Percentiles rank a stretch among this genome's conserved stretches.
Evolutionary conservation across 2,113 vertebrate species (phyloP).

Genomic region (Plestiodon gilberti): DNA sequence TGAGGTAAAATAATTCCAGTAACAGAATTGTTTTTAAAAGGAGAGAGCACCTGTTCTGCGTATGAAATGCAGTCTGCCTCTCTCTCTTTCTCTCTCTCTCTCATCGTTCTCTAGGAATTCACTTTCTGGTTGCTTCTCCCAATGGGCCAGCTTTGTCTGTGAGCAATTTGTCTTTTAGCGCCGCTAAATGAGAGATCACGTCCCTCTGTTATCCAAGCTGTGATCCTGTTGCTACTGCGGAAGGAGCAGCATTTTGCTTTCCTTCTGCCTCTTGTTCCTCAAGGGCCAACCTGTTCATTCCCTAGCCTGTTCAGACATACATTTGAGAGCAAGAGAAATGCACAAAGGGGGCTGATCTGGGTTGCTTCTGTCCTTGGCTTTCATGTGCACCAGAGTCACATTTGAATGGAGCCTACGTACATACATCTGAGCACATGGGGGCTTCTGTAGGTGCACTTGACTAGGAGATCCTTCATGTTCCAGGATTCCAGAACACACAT

Average conservation of each 20-base stretch:
- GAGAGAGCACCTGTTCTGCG: conserved; percentile 40
- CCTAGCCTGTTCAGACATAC: neutral
- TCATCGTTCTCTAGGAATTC: conserved; percentile 52
- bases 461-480: too few relatives aligned
- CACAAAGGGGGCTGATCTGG: too few relatives aligned
- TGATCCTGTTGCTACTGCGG: conserved; percentile 40
- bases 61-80: conserved; percentile 48
- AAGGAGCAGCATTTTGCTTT: neutral
- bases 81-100: conserved; percentile 42
- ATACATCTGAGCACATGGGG: too few relatives aligned
- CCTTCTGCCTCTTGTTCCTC: neutral
- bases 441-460: too few relatives aligned
- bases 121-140: conserved; percentile 54
- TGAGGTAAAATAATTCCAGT: conserved; percentile 15
- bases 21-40: neutral
- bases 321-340: neutral
- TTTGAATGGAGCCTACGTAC: too few relatives aligned
- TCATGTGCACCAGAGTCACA: too few relatives aligned
- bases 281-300: conserved; percentile 11
- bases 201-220: conserved; percentile 45
- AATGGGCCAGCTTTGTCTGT: conserved; percentile 56
- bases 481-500: too few relatives aligned
- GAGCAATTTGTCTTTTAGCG: conserved; percentile 64
- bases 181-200: conserved; percentile 63
- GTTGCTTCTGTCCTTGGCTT: too few relatives aligned